phyloP scores from a whole-genome alignment of 2,888 invertebrate genomes.

The Vandiemenella viatica region DNA sequence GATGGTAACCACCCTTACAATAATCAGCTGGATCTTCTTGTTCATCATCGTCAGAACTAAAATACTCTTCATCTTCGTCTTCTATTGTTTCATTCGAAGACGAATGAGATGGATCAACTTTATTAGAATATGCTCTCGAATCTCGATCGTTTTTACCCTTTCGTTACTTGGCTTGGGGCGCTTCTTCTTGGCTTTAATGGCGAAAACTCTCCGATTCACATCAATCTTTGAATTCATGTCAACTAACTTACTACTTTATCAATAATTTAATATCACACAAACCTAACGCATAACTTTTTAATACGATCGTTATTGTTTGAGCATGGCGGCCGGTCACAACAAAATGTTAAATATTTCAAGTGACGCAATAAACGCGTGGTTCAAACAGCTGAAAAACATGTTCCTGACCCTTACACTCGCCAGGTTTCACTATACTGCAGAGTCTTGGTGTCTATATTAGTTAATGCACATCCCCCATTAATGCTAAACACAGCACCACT shows the following conservation, averaged over 20 bases:
- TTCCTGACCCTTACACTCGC: too few species aligned
- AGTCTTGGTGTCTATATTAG: too few species aligned
- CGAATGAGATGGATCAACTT: conserved; percentile 19
- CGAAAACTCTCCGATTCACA: conserved; percentile 80
- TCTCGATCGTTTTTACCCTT: conserved; percentile 49
- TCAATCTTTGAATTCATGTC: conserved; percentile 79
- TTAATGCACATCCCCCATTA: too few species aligned
- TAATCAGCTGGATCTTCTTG: conserved; percentile 96
- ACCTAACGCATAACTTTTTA: background rate
- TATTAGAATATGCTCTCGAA: conserved; percentile 16
- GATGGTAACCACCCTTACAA: conserved; percentile 96
- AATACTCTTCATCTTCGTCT: conserved; percentile 54
- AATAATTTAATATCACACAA: conserved; percentile 1
- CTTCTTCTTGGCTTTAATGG: conserved; percentile 85
- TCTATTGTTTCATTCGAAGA: conserved; percentile 70
- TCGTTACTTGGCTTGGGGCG: conserved; percentile 65
- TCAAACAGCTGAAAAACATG: conserved; percentile 6
- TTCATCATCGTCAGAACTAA: conserved; percentile 82
- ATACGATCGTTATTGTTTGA: conserved; percentile 42
- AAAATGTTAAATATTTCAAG: conserved; percentile 8
- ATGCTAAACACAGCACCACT: too few species aligned
- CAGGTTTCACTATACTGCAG: too few species aligned
- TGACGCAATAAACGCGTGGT: conserved; percentile 8
- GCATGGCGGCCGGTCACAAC: conserved; percentile 43
- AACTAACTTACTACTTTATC: too few species aligned